phyloP scores from a whole-genome alignment of 2,113 vertebrate species.

The Sarotherodon lohbergeri region DNA sequence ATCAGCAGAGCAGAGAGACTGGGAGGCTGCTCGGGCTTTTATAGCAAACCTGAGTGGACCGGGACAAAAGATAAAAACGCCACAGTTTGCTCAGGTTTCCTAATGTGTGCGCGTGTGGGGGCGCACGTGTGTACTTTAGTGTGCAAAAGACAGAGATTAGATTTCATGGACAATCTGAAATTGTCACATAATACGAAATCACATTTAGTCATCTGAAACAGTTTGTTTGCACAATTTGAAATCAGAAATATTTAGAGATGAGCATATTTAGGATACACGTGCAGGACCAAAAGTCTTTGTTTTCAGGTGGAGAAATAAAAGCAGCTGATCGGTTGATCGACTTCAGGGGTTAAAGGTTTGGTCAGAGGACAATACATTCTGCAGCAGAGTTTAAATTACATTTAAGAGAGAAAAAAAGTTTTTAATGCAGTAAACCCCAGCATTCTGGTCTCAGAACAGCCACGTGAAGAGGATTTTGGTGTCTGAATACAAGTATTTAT shows the following conservation, averaged over 20 bases:
- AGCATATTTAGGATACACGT: background rate
- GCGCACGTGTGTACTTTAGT: background rate
- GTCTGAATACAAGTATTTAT: background rate
- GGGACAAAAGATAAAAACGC: background rate
- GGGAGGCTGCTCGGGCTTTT: conserved; percentile 22
- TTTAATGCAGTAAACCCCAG: background rate
- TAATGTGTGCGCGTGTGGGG: conserved; percentile 6
- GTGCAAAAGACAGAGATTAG: background rate
- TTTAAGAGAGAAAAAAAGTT: background rate
- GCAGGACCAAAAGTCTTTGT: background rate
- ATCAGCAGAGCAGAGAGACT: conserved; percentile 12
- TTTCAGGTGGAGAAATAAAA: background rate
- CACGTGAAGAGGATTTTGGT: background rate
- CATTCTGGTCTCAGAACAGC: background rate
- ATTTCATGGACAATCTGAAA: background rate
- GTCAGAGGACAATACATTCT: background rate
- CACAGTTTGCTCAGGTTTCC: conserved; percentile 58
- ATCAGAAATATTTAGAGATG: background rate
- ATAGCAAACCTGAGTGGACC: conserved; percentile 30
- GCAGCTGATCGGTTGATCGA: background rate
- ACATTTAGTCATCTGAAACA: background rate
- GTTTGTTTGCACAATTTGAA: background rate
- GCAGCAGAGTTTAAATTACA: background rate
- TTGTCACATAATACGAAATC: conserved; percentile 37
- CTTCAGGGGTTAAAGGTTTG: background rate